phyloP scores from a whole-genome alignment of 2,113 vertebrate species.

The crab-eating macaque (Macaca fascicularis) region DNA sequence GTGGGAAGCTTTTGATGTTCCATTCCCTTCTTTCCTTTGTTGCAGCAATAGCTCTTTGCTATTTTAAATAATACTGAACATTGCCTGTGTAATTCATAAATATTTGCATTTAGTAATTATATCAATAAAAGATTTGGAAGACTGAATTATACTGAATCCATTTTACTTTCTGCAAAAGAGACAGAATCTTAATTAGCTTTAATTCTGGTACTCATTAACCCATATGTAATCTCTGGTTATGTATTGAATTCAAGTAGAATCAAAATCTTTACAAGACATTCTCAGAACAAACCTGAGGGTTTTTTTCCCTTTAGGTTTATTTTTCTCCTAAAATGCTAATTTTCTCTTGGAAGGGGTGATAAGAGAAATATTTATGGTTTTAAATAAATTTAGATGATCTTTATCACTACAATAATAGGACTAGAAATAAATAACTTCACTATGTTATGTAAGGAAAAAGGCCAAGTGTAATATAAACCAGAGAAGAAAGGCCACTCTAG shows the following conservation, averaged over 20 bases:
- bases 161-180: slow-evolving; percentile 75
- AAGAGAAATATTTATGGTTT: background rate
- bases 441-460: background rate
- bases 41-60: slow-evolving; percentile 8
- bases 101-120: slow-evolving; percentile 80
- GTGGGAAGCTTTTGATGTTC: slow-evolving; percentile 5
- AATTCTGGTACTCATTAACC: slow-evolving; percentile 78
- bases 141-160: slow-evolving; percentile 63
- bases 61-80: slow-evolving; percentile 66
- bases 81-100: slow-evolving; percentile 69
- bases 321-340: background rate
- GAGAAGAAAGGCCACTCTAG: background rate
- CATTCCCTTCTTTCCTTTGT: slow-evolving; percentile 32
- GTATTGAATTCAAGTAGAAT: slow-evolving; percentile 73
- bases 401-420: background rate
- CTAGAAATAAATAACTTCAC: background rate
- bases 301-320: background rate
- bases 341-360: background rate
- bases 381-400: slow-evolving; percentile 7
- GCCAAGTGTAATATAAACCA: background rate
- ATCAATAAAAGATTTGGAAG: slow-evolving; percentile 69
- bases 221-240: slow-evolving; percentile 73
- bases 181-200: slow-evolving; percentile 83
- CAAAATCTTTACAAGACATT: slow-evolving; percentile 72
- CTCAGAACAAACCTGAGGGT: slow-evolving; percentile 30